Evolutionary conservation across 2,888 invertebrate genomes (phyloP).

Genomic region (Andrena marginata): DNA sequence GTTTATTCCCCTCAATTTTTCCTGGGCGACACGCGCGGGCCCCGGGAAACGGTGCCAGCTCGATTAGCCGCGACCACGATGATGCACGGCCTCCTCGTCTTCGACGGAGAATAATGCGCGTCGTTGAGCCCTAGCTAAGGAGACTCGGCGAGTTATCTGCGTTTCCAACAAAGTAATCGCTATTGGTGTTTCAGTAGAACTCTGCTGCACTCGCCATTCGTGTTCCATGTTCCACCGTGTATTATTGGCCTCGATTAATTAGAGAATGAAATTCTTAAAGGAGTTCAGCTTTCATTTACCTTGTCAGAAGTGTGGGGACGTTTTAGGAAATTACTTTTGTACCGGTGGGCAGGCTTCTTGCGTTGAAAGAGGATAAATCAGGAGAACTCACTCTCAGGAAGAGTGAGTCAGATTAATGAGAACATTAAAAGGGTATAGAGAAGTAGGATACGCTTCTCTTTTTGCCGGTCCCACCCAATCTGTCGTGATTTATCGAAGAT

Average conservation of each 20-base stretch:
- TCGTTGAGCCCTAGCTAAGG: constrained; percentile 9
- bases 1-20: constrained; percentile 45
- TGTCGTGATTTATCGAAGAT: constrained; percentile 22
- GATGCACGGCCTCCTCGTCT: constrained; percentile 49
- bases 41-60: constrained; percentile 48
- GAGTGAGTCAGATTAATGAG: constrained; percentile 22
- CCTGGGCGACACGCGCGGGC: constrained; percentile 53
- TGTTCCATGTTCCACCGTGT: not conserved
- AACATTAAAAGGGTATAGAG: constrained; percentile 29
- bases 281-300: not conserved
- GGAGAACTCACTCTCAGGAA: too few relatives aligned
- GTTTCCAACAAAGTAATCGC: constrained; percentile 14
- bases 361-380: constrained; percentile 22
- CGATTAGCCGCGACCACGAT: constrained; percentile 62
- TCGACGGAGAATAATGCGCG: constrained; percentile 4
- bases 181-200: constrained; percentile 1
- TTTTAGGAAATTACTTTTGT: not conserved
- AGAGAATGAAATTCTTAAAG: not conserved
- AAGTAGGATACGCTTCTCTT: constrained; percentile 27
- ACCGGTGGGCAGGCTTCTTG: not conserved
- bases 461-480: constrained; percentile 28
- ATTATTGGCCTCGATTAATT: not conserved
- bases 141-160: constrained; percentile 26
- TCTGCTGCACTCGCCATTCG: not conserved
- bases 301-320: not conserved